Conservation (phyloP, 2,797 vertebrate species). For the Thripadectes ignobilis region DNA sequence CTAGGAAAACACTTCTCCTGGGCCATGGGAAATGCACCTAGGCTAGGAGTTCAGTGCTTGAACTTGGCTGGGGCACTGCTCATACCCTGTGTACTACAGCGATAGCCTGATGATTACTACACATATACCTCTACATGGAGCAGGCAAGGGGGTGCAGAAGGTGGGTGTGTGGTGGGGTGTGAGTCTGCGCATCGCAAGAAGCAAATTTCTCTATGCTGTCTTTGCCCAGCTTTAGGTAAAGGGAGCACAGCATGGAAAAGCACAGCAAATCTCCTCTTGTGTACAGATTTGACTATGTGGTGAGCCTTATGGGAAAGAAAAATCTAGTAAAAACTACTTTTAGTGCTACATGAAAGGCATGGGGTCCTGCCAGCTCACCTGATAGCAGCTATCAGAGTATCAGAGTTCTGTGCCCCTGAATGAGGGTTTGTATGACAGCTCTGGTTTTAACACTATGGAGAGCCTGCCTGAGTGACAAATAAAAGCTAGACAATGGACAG, state of each 20-base stretch:
- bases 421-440: neutral
- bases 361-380: neutral
- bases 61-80: neutral
- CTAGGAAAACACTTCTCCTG: neutral
- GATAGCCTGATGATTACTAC: neutral
- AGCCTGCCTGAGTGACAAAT: neutral
- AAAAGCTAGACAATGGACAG: neutral
- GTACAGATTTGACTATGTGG: neutral
- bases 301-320: neutral
- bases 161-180: neutral
- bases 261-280: neutral
- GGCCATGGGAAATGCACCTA: neutral
- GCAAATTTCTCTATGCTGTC: neutral
- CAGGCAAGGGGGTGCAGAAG: neutral
- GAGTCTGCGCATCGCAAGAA: neutral
- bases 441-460: neutral
- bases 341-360: neutral
- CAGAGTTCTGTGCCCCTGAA: neutral
- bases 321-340: neutral
- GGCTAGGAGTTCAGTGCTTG: neutral
- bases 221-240: neutral
- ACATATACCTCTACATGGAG: neutral
- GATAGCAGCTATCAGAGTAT: neutral
- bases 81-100: accelerated
- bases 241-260: neutral